These are phyloP conservation scores for Ommatoiulus sabulosus DNA, from an alignment of 2,888 invertebrate species.

Conservation along the genomic window DNA sequence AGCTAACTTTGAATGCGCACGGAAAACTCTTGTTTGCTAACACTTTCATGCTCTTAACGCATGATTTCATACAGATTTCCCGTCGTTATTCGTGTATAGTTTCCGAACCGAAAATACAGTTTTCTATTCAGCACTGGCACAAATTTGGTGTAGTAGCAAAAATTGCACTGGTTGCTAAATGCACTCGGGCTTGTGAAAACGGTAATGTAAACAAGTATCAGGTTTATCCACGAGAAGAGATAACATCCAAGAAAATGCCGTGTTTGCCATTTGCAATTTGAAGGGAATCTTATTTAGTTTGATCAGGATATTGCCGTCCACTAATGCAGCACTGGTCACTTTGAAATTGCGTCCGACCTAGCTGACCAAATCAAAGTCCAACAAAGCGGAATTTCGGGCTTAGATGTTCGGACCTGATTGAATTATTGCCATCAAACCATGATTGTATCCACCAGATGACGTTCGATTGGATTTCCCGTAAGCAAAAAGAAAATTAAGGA, in stretches of 20 bases:
- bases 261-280: conserved; percentile 3
- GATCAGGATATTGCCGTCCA: conserved; percentile 20
- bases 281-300: conserved; percentile 8
- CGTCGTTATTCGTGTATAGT: not conserved
- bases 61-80: not conserved
- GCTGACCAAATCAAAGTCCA: not conserved
- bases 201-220: not conserved
- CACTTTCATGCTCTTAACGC: conserved; percentile 5
- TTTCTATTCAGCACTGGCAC: not conserved
- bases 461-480: not conserved
- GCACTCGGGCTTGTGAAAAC: conserved; percentile 1
- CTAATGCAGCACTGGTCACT: not conserved
- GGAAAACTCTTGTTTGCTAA: conserved; percentile 23
- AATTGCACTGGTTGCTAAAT: conserved; percentile 2
- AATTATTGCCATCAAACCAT: not conserved
- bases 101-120: not conserved
- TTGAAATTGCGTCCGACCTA: not conserved
- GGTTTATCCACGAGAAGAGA: not conserved
- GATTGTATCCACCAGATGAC: not conserved
- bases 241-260: not conserved
- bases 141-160: not conserved
- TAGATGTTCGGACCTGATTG: not conserved
- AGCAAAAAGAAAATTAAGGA: not conserved
- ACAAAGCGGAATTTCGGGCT: not conserved
- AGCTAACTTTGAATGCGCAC: not conserved